Base-by-base conservation (phyloP, 2,797 vertebrate genomes). In the Gobionotothen gibberifrons region DNA sequence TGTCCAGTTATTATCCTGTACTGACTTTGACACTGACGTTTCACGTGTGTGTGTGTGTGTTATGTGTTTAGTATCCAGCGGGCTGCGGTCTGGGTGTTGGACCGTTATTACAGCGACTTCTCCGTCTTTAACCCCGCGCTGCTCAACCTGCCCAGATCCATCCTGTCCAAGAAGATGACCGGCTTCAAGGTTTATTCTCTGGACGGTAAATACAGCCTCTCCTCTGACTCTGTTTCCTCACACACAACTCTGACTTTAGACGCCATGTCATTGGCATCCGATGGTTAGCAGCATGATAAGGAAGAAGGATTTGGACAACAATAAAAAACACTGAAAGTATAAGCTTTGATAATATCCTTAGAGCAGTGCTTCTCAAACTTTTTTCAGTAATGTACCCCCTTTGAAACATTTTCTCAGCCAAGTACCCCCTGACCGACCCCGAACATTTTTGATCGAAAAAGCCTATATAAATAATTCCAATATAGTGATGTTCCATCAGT, bases 151-250 rank as follows among this genome's bases (percentile, higher is more conserved):
- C 97, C 98, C 57, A 99, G 98, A 90, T 97, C 97, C 73, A 97
- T 98, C 91, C 95, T 99, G 53, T 96, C 97, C 87, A 98, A 98
- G 94, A 98, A 99, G 92, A 97, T 97, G 95, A 97, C 98, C 4
- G 98, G 97, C 44, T 99, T 98, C 90, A 99, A 99, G 82, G 97
- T 99, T 80, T 99, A 99, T 91, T 97, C 96, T 15, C 95, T 99
- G 39, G 97, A 93, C 1, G 90, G 87, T 92, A 29, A 95, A 54
- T 69, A 54, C 57, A 54, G 58, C 53, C 59, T 62, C 4, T 0
- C 2, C 57, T 76, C 47, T 71, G 64, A 63, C 2, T 0, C 56
- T 2, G 42, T 54, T 39, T 36, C 19, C 14, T 69, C 39, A 60
- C 57, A 66, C n/a, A 22, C 1, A 1, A 44, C 9, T 21, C 3